Evolutionary conservation across 2,888 invertebrate genomes (phyloP), one percentile per base, ranked within the genome.

Genomic region (Lochmaea capreae): DNA sequence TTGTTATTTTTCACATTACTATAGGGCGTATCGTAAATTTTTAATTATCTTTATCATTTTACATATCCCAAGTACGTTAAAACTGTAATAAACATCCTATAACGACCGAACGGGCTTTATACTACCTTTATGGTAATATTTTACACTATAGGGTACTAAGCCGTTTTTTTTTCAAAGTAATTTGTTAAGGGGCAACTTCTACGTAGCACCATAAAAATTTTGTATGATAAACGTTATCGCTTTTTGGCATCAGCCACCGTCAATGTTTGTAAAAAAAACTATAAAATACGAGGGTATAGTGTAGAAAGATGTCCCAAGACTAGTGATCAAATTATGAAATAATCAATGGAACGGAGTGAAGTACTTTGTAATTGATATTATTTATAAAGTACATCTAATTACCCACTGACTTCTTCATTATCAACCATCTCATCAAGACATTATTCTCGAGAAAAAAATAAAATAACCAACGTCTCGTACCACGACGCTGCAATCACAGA

Each of bases 141-240:
- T 65, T 65, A 46, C 52, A 49, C 52, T 26, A 39, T n/a, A 33
- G 8, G 43, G 43, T 59, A 67, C 59, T 59, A 67, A 59, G 67
- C 49, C 49, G 59, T 67, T 59, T 67, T 67, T 67, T 67, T 42
- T 58, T 22, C 22, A 22, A 59, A 59, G 59, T 67, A 67, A 67
- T 67, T 67, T 67, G 58, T 43, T n/a, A 33, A 43, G 43, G 22
- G 59, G 43, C 46, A 58, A 67, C 58, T 58, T 43, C 42, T 59
- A 67, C 26, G 59, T 58, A 22, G 22, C 59, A 1, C 26, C 59
- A 46, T 58, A 67, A 67, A 46, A 58, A 59, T 59, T 33, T 33
- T 33, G 5, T 67, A 67, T 59, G 67, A 67, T 42, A 42, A 18
- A 67, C 26, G 22, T 67, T 67, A 67, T 67, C 46, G 46, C n/a